A percentile compares a stretch with the other conserved stretches of the same genome.
phyloP scores from a whole-genome alignment of 1,140 invertebrate species.

The Aradophagus sp. region DNA sequence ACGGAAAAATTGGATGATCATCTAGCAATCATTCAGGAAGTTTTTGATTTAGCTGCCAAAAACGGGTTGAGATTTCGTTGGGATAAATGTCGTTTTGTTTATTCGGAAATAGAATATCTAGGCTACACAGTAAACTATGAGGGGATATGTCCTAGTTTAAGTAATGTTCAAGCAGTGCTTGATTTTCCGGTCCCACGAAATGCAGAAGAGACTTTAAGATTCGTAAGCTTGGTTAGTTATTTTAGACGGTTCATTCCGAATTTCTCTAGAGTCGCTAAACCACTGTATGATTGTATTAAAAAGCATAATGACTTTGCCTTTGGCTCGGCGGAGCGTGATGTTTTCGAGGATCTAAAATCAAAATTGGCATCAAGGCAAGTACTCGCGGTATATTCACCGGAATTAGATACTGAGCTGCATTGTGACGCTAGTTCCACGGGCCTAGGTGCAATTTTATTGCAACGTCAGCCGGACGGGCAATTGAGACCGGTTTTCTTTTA shows the following conservation, averaged over 20 bases:
- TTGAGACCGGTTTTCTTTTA: conserved; percentile 3
- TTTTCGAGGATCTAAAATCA: conserved; percentile 1
- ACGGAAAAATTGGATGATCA: background rate
- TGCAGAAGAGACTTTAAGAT: background rate
- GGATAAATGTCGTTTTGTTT: conserved; percentile 6
- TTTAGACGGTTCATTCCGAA: conserved; percentile 9
- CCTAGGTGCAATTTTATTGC: conserved; percentile 4
- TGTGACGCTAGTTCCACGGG: conserved; percentile 2
- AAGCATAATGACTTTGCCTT: conserved; percentile 1
- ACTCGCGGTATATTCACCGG: background rate
- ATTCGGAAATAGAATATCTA: conserved; percentile 3
- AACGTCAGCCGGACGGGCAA: background rate
- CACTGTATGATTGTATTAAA: conserved; percentile 3
- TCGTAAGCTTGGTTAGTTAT: conserved; percentile 3
- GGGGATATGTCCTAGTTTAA: conserved; percentile 2
- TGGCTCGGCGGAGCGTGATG: background rate
- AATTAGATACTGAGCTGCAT: conserved; percentile 8
- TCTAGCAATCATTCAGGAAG: background rate
- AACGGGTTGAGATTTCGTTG: conserved; percentile 2
- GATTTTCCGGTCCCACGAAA: conserved; percentile 10
- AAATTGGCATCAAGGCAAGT: background rate
- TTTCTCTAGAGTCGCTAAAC: conserved; percentile 5
- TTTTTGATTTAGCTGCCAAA: conserved; percentile 3
- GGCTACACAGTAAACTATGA: conserved; percentile 1
- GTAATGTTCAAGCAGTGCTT: conserved; percentile 3